Percentiles rank a stretch among this genome's conserved stretches.
These are phyloP conservation scores for Ennomos fuscantarius DNA, from an alignment of 2,888 invertebrate species.

Conservation along the genomic window DNA sequence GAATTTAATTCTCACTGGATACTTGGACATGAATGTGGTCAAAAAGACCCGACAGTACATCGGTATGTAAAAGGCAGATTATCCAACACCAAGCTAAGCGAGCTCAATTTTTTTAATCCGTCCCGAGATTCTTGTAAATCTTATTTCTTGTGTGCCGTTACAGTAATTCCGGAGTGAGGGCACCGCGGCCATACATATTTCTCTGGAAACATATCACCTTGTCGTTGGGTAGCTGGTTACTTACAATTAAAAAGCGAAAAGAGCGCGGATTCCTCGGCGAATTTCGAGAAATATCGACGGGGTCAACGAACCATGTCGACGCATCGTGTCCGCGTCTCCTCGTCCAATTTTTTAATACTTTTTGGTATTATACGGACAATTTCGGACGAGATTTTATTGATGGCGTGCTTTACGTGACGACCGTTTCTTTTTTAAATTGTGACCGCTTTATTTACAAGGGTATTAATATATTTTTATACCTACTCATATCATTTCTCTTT, in stretches of 20 bases:
- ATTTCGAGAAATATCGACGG: conserved; percentile 84
- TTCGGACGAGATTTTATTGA: conserved; percentile 59
- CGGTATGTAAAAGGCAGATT: conserved; percentile 35
- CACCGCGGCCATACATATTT: conserved; percentile 65
- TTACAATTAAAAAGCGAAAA: conserved; percentile 84
- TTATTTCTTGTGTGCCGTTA: conserved; percentile 76
- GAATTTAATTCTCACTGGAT: no score
- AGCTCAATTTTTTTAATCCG: conserved; percentile 59
- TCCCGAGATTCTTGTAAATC: conserved; percentile 68
- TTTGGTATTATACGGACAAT: conserved; percentile 67
- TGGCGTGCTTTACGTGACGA: conserved; percentile 46
- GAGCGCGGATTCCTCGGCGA: conserved; percentile 78
- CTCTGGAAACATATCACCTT: conserved; percentile 80
- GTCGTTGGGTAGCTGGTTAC: conserved; percentile 75
- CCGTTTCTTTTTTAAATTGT: conserved; percentile 23
- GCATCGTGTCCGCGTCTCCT: conserved; percentile 78
- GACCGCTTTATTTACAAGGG: conserved; percentile 25
- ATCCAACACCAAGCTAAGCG: conserved; percentile 48
- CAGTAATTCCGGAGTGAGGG: conserved; percentile 70
- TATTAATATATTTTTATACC: not conserved
- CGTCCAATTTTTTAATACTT: conserved; percentile 69
- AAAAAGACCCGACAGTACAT: not conserved
- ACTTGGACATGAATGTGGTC: no score
- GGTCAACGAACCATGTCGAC: conserved; percentile 80
- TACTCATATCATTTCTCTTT: not conserved